A percentile compares a stretch with the other conserved stretches of the same genome.
phyloP scores from a whole-genome alignment of 2,888 invertebrate genomes.

The Stegophylla sp. region DNA sequence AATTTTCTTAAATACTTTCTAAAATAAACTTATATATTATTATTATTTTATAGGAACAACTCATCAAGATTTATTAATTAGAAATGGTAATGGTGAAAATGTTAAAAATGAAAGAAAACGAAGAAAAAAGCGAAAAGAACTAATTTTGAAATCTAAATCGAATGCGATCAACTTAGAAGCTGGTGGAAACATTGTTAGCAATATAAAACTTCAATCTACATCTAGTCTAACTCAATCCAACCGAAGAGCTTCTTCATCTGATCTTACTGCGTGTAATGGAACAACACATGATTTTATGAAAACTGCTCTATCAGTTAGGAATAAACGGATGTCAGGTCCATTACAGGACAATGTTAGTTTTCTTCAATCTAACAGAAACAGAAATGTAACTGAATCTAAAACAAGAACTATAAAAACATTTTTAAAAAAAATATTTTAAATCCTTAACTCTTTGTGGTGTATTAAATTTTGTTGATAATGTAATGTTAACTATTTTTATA shows the following conservation, averaged over 20 bases:
- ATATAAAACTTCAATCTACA: constrained; percentile 65
- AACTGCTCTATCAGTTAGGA: constrained; percentile 66
- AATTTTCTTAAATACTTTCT: too few relatives aligned
- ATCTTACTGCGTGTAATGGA: constrained; percentile 24
- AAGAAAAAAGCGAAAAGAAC: constrained; percentile 67
- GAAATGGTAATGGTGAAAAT: constrained; percentile 65
- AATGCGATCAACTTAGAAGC: constrained; percentile 63
- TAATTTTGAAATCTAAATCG: constrained; percentile 57
- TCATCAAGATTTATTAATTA: constrained; percentile 70
- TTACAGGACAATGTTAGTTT: constrained; percentile 47
- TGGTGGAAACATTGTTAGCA: constrained; percentile 66
- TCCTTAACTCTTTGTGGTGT: background rate
- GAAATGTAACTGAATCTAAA: constrained; percentile 16
- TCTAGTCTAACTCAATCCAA: constrained; percentile 63
- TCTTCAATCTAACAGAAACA: constrained; percentile 13
- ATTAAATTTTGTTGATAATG: background rate
- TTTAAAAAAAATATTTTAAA: constrained; percentile 48
- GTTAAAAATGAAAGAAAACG: constrained; percentile 64
- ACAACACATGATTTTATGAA: constrained; percentile 64
- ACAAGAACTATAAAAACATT: constrained; percentile 51
- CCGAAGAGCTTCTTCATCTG: constrained; percentile 64
- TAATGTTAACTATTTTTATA: constrained; percentile 51
- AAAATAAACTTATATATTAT: background rate
- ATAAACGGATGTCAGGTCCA: constrained; percentile 63
- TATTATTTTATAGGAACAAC: constrained; percentile 63